phyloP scores from a whole-genome alignment of 30 jellyfish, hydroid and myxozoan genomes.

The Phacellophora camtschatica region DNA sequence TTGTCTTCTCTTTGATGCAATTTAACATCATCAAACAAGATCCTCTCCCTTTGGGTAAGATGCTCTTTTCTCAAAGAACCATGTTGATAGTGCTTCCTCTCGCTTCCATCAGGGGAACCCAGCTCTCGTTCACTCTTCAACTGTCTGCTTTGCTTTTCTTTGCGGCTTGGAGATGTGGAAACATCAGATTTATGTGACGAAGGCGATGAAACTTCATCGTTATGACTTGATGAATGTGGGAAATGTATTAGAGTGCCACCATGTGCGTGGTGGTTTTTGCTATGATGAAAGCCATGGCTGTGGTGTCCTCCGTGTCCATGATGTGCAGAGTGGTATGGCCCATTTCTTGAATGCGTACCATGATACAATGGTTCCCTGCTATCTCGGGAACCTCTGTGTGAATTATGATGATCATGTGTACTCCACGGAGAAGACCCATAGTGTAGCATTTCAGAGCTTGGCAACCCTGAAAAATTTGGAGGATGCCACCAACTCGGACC shows the following conservation, averaged over 20 bases:
- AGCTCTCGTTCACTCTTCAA: neutral
- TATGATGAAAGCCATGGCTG: conserved; percentile 41
- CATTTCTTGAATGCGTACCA: conserved; percentile 52
- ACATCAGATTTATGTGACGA: conserved; percentile 30
- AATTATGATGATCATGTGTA: conserved; percentile 59
- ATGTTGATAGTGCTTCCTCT: neutral
- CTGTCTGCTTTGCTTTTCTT: conserved; percentile 2
- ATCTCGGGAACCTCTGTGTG: conserved; percentile 42
- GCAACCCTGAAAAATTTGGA: conserved; percentile 11
- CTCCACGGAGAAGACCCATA: conserved; percentile 59
- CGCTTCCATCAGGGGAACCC: neutral
- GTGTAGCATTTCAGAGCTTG: conserved; percentile 45
- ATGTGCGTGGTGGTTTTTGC: conserved; percentile 33
- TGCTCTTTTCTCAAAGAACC: neutral
- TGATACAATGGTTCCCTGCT: conserved; percentile 30
- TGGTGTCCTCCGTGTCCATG: conserved; percentile 17
- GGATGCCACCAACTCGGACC: conserved; percentile 72
- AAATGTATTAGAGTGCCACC: conserved; percentile 75
- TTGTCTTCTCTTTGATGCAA: neutral
- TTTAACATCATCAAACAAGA: neutral
- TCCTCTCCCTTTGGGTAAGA: neutral
- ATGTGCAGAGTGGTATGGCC: conserved; percentile 26
- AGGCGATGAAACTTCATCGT: too few relatives aligned
- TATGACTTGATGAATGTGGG: conserved; percentile 75
- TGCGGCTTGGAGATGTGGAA: conserved; percentile 14